Percentiles rank a stretch among this genome's conserved stretches.
phyloP scores from a whole-genome alignment of 1,140 invertebrate species.

The Achroia grisella region DNA sequence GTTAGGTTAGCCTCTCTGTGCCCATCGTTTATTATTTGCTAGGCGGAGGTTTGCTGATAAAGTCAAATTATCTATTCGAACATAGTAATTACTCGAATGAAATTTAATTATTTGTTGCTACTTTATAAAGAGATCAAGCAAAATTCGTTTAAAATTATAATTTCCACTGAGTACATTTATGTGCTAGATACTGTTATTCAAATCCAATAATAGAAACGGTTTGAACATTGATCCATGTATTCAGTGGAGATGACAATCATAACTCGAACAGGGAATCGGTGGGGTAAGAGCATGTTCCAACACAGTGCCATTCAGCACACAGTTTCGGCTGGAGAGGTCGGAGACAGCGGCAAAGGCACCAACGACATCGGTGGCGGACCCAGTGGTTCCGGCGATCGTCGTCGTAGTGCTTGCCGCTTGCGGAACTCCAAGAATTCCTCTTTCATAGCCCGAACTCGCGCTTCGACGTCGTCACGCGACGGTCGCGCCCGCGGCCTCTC shows the following conservation, averaged over 20 bases:
- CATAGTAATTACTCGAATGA: not conserved
- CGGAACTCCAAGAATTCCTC: conserved; percentile 96
- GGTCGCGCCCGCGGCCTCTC: conserved; percentile 77
- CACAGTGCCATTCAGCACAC: conserved; percentile 30
- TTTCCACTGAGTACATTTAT: no score
- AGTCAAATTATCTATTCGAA: not conserved
- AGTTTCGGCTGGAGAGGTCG: conserved; percentile 35
- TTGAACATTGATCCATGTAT: no score
- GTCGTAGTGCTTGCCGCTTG: conserved; percentile 85
- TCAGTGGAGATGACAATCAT: no score
- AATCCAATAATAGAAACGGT: no score
- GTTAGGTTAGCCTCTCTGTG: not conserved
- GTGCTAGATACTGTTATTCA: no score
- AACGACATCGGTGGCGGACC: conserved; percentile 81
- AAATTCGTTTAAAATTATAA: not conserved
- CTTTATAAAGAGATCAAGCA: not conserved
- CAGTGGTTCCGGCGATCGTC: conserved; percentile 76
- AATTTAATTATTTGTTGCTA: not conserved
- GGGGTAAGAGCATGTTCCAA: conserved; percentile 2
- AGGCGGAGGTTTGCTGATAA: conserved; percentile 1
- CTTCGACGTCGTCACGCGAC: conserved; percentile 82
- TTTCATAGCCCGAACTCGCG: conserved; percentile 94
- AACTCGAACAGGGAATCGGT: conserved; percentile 7
- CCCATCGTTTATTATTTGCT: not conserved
- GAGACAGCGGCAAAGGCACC: conserved; percentile 77